Evolutionary conservation across 1,140 invertebrate genomes (phyloP), one percentile per base, ranked within the genome.

Genomic region (Formica exsecta): DNA sequence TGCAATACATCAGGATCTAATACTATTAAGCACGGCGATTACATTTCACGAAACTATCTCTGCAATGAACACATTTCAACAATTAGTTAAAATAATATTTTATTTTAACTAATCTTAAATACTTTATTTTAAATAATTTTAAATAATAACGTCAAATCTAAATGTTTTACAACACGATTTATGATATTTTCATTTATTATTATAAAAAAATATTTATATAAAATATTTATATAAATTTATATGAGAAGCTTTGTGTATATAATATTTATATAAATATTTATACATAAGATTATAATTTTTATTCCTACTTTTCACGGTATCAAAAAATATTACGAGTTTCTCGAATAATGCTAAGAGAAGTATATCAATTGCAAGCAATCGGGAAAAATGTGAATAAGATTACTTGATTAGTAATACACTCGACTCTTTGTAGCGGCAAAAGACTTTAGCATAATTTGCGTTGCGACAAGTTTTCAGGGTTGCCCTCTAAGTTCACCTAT

Each of bases 1-100:
- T 16, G 25, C 44, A 73, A 83, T 83, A 83, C 8, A 83, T 83
- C 57, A 74, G 25, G 7, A 70, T 80, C 48, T 83, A 32, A 61
- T 83, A 48, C 36, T 74, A 81, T 81, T 71, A 73, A 70, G 48
- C 19, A 62, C 22, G 13, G 29, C 19, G 32, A 22, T 48, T 62
- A 61, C 25, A 73, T 62, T 48, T 61, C 38, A 44, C 19, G 25
- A 61, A 70, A 70, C 29, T 83, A 73, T 83, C 73, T 48, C 8
- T 38, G 16, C 25, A 19, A 5, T 73, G 5, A 41, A 73, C 44
- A 62, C 44, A 48, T 83, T 74, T 62, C 2, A 13, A 11, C 22
- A 83, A 61, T 62, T 62, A 48, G 5, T 36, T 51, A 4, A 32
- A 6, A 44, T 54, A 32, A 41, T 51, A 22, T 13, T 29, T 74